Evolutionary conservation across 92 coral and sea anemone genomes (phyloP).

Genomic region (Palythoa grandis): DNA sequence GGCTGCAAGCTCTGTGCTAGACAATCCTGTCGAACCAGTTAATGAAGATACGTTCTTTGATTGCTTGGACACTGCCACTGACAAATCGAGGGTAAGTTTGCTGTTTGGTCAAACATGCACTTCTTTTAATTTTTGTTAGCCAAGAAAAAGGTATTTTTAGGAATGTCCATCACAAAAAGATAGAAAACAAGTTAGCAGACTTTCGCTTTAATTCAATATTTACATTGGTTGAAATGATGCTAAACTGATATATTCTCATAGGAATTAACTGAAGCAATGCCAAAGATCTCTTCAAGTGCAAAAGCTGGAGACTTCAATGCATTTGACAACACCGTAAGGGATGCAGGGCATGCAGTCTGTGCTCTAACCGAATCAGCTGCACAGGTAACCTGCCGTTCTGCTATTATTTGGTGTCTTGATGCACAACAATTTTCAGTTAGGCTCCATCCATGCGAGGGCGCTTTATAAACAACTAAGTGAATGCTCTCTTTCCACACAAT

Average conservation of each 20-base stretch:
- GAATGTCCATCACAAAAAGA: too few species aligned
- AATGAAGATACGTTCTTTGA: constrained; percentile 95
- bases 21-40: constrained; percentile 98
- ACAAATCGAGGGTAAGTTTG: constrained; percentile 68
- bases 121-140: too few species aligned
- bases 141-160: too few species aligned
- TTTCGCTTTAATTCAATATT: not conserved
- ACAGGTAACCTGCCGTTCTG: constrained; percentile 64
- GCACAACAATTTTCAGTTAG: too few species aligned
- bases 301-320: constrained; percentile 90
- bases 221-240: not conserved
- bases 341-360: constrained; percentile 93
- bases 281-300: constrained; percentile 81
- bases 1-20: constrained; percentile 93
- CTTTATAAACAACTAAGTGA: too few species aligned
- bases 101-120: too few species aligned
- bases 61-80: constrained; percentile 89
- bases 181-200: too few species aligned
- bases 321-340: constrained; percentile 84
- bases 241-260: not conserved
- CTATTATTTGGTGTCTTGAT: too few species aligned
- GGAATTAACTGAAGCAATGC: constrained; percentile 94
- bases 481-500: too few species aligned
- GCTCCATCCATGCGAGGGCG: too few species aligned
- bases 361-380: constrained; percentile 97